Base-by-base conservation (phyloP, 2,797 vertebrate genomes). In the Periparus ater region DNA sequence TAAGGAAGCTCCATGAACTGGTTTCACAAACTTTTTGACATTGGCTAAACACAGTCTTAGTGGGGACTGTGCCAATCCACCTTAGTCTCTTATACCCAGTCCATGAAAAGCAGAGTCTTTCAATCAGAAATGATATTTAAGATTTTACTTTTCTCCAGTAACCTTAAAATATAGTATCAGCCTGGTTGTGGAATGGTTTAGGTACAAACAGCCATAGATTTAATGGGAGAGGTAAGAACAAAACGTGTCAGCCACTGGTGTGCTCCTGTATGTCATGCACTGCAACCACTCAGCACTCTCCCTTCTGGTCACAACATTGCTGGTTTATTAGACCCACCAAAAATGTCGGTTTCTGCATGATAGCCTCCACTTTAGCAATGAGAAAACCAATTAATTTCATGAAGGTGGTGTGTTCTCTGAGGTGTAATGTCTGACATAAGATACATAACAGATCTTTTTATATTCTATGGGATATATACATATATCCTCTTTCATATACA, bases 361-460 rank as follows among this genome's bases (percentile, higher is more conserved):
- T 9, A 77, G 60, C n/a, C 88, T 66, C 54, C 85, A 71, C 87
- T 89, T 73, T 51, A 86, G 63, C 83, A 87, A 17, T 67, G 9
- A 89, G 36, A 96, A 74, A 95, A 95, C 23, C 78, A 92, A 42
- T 79, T 32, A 92, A 93, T 82, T 53, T 51, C 63, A 70, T 3
- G 1, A 95, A 86, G 67, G 93, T 38, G 74, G 13, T 32, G 44
- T 63, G 25, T 77, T 87, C 88, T 95, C 62, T 85, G 66, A 94
- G 73, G 55, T 9, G 9, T 85, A 74, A 76, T 34, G 44, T 87
- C 65, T 85, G 51, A 82, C 34, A 15, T 16, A 45, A 54, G n/a
- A 19, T 13, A 54, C 10, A 10, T 5, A 54, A 38, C 10, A n/a
- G 12, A 15, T 18, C 27, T 27, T 62, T 27, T 54, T 40, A 30